Percentiles rank a stretch among this genome's conserved stretches.
Evolutionary conservation across 2,113 vertebrate genomes (phyloP).

Genomic region (Fulica atra): DNA sequence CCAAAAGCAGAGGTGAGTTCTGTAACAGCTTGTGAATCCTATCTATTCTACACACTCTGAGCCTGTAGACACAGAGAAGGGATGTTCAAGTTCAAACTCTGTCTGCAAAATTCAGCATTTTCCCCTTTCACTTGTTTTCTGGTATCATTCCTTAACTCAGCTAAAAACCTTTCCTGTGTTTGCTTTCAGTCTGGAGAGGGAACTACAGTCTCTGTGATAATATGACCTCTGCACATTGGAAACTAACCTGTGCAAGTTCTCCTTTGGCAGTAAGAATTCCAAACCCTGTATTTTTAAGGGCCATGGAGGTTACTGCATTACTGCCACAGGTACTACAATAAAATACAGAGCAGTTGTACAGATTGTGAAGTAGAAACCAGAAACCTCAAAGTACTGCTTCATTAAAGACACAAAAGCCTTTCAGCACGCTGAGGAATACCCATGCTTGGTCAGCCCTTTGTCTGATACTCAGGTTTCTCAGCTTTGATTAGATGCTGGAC

Average conservation of each 20-base stretch:
- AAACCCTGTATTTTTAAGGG: background rate
- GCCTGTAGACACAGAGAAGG: background rate
- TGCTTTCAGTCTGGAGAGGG: background rate
- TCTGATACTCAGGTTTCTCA: background rate
- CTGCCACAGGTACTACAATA: background rate
- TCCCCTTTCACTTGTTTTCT: background rate
- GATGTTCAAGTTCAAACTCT: background rate
- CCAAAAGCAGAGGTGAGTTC: background rate
- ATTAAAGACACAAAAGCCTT: background rate
- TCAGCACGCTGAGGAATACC: background rate
- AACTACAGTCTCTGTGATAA: background rate
- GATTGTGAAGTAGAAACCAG: background rate
- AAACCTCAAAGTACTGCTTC: background rate
- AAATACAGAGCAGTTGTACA: background rate
- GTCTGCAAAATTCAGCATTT: background rate
- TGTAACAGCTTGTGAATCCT: background rate
- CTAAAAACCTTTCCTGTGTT: background rate
- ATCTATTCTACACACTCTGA: background rate
- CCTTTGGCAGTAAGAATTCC: background rate
- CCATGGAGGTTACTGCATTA: background rate
- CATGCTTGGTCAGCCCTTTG: background rate
- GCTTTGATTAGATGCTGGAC: background rate
- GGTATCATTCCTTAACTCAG: background rate
- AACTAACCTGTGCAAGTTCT: background rate
- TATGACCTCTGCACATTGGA: background rate